A percentile compares a stretch with the other conserved stretches of the same genome.
Conservation (phyloP, 2,797 vertebrate genomes). For the Caiman crocodilus region DNA sequence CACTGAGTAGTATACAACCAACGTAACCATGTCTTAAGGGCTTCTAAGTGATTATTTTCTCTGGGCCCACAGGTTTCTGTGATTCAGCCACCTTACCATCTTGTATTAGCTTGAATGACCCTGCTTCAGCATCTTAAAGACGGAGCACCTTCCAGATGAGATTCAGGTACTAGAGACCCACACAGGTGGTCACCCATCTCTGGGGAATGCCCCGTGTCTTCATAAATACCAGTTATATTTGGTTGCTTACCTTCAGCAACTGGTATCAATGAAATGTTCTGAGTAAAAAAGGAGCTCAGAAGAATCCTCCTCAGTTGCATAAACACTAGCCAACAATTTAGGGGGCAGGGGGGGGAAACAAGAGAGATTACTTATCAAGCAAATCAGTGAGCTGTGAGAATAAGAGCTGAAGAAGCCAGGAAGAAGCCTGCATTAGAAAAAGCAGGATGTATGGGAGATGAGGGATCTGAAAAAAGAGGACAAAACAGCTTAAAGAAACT, state of each 20-base stretch:
- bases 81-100: neutral
- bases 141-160: too few relatives aligned
- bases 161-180: too few relatives aligned
- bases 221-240: neutral
- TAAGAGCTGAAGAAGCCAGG: neutral
- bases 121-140: too few relatives aligned
- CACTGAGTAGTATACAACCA: too few relatives aligned
- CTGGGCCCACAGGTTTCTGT: neutral
- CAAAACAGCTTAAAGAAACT: neutral
- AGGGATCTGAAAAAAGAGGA: neutral
- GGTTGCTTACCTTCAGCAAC: neutral
- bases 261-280: neutral
- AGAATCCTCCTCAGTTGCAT: neutral
- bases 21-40: too few relatives aligned
- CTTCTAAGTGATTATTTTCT: too few relatives aligned
- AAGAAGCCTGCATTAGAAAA: neutral
- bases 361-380: neutral
- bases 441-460: neutral
- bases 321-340: neutral
- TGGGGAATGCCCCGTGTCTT: neutral
- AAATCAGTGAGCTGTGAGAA: neutral
- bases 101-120: neutral
- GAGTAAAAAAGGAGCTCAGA: neutral
- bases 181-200: neutral
- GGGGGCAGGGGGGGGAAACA: neutral